Evolutionary conservation across 2,797 vertebrate species (phyloP).

Genomic region (Enteromius paludinosus): DNA sequence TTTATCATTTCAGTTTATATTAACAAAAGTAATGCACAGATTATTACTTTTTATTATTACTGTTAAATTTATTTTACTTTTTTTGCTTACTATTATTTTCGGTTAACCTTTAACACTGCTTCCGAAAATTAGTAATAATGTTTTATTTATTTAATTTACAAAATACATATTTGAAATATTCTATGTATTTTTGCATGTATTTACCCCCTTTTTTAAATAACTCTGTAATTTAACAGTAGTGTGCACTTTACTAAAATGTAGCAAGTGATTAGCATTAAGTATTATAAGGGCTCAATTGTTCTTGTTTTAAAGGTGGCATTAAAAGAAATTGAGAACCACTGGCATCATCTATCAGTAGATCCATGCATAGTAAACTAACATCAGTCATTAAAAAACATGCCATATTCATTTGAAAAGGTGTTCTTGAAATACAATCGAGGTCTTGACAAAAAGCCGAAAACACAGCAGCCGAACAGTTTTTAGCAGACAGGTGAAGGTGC

Average conservation of each 20-base stretch:
- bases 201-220: background rate
- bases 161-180: background rate
- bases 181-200: constrained; percentile 23
- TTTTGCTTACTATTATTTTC: background rate
- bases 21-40: background rate
- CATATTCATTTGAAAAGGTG: constrained; percentile 33
- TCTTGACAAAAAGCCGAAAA: constrained; percentile 25
- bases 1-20: background rate
- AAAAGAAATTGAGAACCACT: constrained; percentile 44
- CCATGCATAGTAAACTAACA: constrained; percentile 59
- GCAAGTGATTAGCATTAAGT: background rate
- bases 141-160: background rate
- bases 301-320: background rate
- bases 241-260: background rate
- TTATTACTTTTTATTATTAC: background rate
- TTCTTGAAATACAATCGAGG: constrained; percentile 41
- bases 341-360: constrained; percentile 17
- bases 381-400: constrained; percentile 58
- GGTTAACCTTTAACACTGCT: background rate
- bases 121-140: background rate
- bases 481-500: constrained; percentile 45
- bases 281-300: background rate
- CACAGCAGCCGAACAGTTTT: constrained; percentile 41
- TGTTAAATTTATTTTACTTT: background rate
- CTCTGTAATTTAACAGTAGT: too few species aligned